Evolutionary conservation across 2,888 invertebrate species (phyloP), one percentile per base, ranked within the genome.

Genomic region (Cheiracanthium punctorium): DNA sequence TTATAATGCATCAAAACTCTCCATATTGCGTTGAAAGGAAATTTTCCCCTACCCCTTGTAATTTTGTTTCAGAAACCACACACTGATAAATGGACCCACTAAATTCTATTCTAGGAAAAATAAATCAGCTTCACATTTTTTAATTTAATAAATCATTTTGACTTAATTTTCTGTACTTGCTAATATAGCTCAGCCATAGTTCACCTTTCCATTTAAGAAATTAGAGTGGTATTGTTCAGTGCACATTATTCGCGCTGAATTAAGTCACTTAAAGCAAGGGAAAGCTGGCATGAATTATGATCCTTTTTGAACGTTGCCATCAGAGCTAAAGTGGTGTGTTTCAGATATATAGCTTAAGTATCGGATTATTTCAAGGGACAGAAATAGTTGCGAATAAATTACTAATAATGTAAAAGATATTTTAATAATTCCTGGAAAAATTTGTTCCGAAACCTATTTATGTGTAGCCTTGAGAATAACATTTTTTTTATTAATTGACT

Each of bases 221-320:
- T 72, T 72, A 72, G 65, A 64, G 64, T 43, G 17, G 70, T 58
- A 70, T 48, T 58, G 71, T 67, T 80, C 71, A 52, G 52, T 58
- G 52, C 70, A n/a, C n/a, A 52, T 79, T 79, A 80, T 71, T 80
- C 37, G 29, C 64, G 71, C 58, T 20, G 79, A 80, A 80, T 80
- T 80, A 80, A 80, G 79, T 80, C 71, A 80, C 79, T 71, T 80
- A 58, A 80, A 80, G 71, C 48, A 48, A 37, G 48, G 17, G 17
- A 10, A 48, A 48, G 17, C 8, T 48, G 48, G 14, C 48, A 48
- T 17, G 48, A 48, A 14, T 48, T 48, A 48, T 48, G 48, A 48
- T 48, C 48, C 48, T 48, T 48, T 10, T 48, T n/a, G 48, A 2
- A 17, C 17, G 14, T 48, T 14, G 5, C 2, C 17, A 17, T 48